These are phyloP conservation scores for Adoxophyes honmai DNA, from an alignment of 1,140 invertebrate genomes.

Conservation along the genomic window DNA sequence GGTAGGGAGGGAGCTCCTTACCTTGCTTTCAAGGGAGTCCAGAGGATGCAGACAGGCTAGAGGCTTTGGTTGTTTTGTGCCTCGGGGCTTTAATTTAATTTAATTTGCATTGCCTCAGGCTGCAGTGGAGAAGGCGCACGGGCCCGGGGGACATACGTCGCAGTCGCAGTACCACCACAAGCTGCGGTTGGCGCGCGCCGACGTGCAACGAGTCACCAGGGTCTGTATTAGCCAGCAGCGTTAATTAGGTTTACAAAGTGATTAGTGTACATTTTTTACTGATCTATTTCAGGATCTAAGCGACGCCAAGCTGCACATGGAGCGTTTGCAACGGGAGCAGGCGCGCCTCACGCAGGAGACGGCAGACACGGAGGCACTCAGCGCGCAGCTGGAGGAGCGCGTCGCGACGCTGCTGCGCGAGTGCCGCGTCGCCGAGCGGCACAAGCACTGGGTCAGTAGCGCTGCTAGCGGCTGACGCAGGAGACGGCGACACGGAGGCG, in stretches of 20 bases:
- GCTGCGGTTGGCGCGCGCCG: constrained; percentile 51
- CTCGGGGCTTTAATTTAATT: no score
- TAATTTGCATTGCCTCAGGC: constrained; percentile 29
- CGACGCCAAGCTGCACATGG: constrained; percentile 44
- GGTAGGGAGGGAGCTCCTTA: no score
- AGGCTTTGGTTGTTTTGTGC: no score
- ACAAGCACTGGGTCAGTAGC: constrained; percentile 54
- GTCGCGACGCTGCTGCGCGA: constrained; percentile 50
- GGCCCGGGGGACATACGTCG: constrained; percentile 40
- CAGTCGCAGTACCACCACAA: constrained; percentile 60
- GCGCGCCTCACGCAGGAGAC: constrained; percentile 44
- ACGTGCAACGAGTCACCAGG: constrained; percentile 61
- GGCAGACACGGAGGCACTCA: constrained; percentile 33
- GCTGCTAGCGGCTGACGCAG: constrained; percentile 31
- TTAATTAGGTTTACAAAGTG: no score
- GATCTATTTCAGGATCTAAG: constrained; percentile 44
- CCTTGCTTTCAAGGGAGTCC: no score
- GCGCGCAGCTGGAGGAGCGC: constrained; percentile 53
- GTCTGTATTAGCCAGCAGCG: constrained; percentile 21
- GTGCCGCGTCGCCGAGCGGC: constrained; percentile 38
- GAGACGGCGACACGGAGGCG: constrained; percentile 35
- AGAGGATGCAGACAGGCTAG: no score
- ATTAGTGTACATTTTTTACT: neutral
- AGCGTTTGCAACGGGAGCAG: constrained; percentile 47
- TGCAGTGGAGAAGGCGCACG: constrained; percentile 54